Conservation (phyloP, 2,113 vertebrate genomes). For the Myiozetetes cayanensis region DNA sequence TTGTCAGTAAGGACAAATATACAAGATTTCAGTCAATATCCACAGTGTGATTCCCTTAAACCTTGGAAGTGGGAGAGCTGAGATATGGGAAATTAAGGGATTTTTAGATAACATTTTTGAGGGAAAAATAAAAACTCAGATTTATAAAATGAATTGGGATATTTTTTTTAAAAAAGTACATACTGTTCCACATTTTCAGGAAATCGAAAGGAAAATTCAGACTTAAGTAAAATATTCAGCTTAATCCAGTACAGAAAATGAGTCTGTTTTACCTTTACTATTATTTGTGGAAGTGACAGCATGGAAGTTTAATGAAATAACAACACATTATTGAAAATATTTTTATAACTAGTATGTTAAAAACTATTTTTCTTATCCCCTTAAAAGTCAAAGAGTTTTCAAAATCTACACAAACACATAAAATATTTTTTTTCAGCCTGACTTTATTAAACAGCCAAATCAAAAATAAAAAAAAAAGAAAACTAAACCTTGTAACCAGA, state of each 20-base stretch:
- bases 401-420: neutral
- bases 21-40: neutral
- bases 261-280: neutral
- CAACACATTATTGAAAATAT: rapidly evolving
- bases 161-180: neutral
- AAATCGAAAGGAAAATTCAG: neutral
- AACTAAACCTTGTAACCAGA: neutral
- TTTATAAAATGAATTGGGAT: rapidly evolving
- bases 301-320: neutral
- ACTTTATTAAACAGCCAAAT: neutral
- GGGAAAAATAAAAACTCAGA: neutral
- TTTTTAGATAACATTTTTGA: neutral
- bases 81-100: rapidly evolving
- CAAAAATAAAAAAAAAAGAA: neutral
- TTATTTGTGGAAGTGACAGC: neutral
- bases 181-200: neutral
- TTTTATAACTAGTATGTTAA: neutral
- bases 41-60: neutral
- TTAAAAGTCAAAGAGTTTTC: neutral
- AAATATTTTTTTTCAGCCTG: neutral
- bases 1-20: neutral
- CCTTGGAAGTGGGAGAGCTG: rapidly evolving
- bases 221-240: neutral
- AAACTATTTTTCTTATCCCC: neutral
- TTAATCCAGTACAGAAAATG: neutral